Evolutionary conservation across 2,888 invertebrate genomes (phyloP), one percentile per base, ranked within the genome.

Genomic region (Apotomis turbidana): DNA sequence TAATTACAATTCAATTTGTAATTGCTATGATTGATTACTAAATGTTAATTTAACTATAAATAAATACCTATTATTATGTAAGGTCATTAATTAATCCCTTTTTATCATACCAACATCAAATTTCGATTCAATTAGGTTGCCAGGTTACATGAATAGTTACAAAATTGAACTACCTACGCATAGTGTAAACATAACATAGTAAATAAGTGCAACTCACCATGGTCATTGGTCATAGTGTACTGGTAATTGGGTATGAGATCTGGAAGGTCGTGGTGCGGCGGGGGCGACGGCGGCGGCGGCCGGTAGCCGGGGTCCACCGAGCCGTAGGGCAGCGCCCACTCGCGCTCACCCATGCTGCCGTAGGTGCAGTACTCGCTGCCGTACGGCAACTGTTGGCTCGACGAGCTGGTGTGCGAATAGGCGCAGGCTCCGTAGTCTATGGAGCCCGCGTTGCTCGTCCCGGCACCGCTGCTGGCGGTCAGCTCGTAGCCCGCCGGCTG

Each of bases 341-440:
- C 93, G 51, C 92, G 90, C 76, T 92, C 92, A 68, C 87, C 82
- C 85, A 89, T 87, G 62, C 87, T 80, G 4, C 90, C 87, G 79
- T 93, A 93, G n/a, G 87, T 78, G 79, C 93, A 91, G 80, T 93
- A 93, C 72, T 92, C 92, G 36, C 94, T 90, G 70, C 94, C 88
- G 78, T 91, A 91, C 41, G 90, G 86, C 69, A 96, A 94, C 87
- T 96, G 95, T 90, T 96, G 94, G 70, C 89, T 80, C 4, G 96
- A 95, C 82, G 86, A 96, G 95, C 91, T 97, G 96, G 83, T 96
- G 94, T 78, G 98, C 88, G 94, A 97, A 97, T 75, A 99, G 96
- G 78, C 99, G 92, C 27, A 99, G 96, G 80, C 99, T 88, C 78
- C 99, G 93, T 93, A 93, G 71, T 93, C 78, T 96, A 90, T 79